phyloP scores from a whole-genome alignment of 2,113 vertebrate genomes.

The Malurus elegans region DNA sequence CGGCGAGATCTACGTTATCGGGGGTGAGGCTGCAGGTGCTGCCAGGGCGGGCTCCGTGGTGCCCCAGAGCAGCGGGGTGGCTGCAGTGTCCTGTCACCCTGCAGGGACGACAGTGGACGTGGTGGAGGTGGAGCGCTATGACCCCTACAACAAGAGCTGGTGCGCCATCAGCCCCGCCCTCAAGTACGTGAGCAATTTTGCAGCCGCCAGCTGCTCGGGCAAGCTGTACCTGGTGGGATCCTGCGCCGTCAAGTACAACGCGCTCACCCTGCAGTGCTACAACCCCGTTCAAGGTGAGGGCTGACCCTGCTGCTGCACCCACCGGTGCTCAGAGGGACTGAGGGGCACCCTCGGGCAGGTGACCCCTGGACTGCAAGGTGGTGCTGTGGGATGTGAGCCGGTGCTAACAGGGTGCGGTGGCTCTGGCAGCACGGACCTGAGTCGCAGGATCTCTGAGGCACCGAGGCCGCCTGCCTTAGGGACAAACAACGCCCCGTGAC shows the following conservation, averaged over 20 bases:
- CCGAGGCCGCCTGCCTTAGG: background rate
- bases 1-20: constrained; percentile 92
- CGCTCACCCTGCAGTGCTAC: constrained; percentile 94
- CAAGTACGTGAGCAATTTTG: constrained; percentile 95
- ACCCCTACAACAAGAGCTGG: constrained; percentile 91
- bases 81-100: background rate
- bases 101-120: constrained; percentile 81
- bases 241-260: constrained; percentile 93
- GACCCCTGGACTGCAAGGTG: background rate
- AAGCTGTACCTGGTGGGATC: constrained; percentile 95
- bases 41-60: rapidly evolving
- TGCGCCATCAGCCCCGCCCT: constrained; percentile 79
- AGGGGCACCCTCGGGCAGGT: background rate
- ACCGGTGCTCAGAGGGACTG: rapidly evolving
- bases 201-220: constrained; percentile 81
- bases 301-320: rapidly evolving
- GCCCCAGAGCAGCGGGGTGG: background rate
- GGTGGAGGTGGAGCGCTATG: constrained; percentile 92
- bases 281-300: constrained; percentile 88
- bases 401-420: rapidly evolving
- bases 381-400: background rate
- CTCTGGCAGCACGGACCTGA: rapidly evolving
- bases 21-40: constrained; percentile 74
- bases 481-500: background rate
- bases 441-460: rapidly evolving